A percentile compares a stretch with the other conserved stretches of the same genome.
Evolutionary conservation across 2,797 vertebrate species (phyloP).

Genomic region (Passerculus sandwichensis): DNA sequence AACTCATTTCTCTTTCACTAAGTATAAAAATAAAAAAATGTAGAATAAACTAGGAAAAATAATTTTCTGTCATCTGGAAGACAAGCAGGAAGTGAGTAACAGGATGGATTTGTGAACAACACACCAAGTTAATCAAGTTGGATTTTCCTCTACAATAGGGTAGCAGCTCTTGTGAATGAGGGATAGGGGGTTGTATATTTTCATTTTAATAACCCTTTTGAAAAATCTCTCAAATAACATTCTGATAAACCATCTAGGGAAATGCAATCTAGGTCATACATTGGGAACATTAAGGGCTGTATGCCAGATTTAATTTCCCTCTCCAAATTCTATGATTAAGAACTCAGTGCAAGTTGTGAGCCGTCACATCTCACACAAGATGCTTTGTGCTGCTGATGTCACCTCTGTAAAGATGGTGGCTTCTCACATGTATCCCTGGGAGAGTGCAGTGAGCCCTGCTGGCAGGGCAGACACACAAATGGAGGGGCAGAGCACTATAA

Average conservation of each 20-base stretch:
- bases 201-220: slow-evolving; percentile 6
- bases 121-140: background rate
- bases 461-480: background rate
- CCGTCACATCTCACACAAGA: background rate
- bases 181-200: background rate
- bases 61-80: background rate
- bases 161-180: background rate
- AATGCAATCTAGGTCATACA: background rate
- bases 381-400: background rate
- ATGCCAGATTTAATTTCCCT: background rate
- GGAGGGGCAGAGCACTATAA: background rate
- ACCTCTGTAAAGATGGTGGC: rapidly evolving
- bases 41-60: background rate
- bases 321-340: background rate
- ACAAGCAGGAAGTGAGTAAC: background rate
- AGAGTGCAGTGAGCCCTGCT: background rate
- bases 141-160: background rate
- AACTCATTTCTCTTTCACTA: background rate
- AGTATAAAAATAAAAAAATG: background rate
- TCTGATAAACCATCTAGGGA: background rate
- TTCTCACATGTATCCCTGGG: rapidly evolving
- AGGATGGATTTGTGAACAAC: background rate
- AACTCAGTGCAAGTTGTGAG: background rate
- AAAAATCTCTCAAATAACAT: background rate
- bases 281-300: background rate